These are phyloP conservation scores for Calvadosia cruxmelitensis DNA, from an alignment of 30 jellyfish, hydroid and myxozoan species.

Conservation along the genomic window DNA sequence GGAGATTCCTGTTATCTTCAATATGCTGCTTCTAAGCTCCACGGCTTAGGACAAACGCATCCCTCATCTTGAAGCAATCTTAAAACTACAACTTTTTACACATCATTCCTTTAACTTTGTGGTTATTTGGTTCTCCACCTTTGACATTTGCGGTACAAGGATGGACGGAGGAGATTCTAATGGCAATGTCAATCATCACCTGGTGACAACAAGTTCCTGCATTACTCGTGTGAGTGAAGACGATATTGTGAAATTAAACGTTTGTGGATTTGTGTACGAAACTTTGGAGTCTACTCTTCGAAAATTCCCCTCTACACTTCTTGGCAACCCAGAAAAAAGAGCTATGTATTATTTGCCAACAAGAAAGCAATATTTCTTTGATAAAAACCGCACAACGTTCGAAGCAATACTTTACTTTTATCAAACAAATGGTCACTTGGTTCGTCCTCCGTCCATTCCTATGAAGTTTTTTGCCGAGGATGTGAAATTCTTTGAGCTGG, in stretches of 20 bases:
- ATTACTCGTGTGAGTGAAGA: constrained; percentile 41
- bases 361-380: constrained; percentile 64
- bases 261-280: constrained; percentile 77
- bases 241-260: constrained; percentile 54
- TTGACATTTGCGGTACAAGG: too few relatives aligned
- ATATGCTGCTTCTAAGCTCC: too few relatives aligned
- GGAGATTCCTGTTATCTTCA: too few relatives aligned
- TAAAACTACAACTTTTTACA: too few relatives aligned
- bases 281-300: constrained; percentile 54
- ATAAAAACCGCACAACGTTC: constrained; percentile 83
- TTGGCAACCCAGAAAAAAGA: constrained; percentile 53
- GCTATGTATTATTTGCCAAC: constrained; percentile 31
- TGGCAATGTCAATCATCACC: too few relatives aligned
- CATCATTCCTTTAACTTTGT: too few relatives aligned
- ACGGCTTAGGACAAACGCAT: too few relatives aligned
- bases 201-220: too few relatives aligned
- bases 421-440: constrained; percentile 78
- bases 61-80: too few relatives aligned
- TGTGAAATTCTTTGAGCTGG: constrained; percentile 66
- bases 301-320: constrained; percentile 65
- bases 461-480: constrained; percentile 79
- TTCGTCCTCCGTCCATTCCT: constrained; percentile 85
- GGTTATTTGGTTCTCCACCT: too few relatives aligned
- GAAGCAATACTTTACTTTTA: constrained; percentile 79
- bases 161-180: too few relatives aligned